Conservation (phyloP, 2,797 vertebrate species). For the Eupleurogrammus muticus region DNA sequence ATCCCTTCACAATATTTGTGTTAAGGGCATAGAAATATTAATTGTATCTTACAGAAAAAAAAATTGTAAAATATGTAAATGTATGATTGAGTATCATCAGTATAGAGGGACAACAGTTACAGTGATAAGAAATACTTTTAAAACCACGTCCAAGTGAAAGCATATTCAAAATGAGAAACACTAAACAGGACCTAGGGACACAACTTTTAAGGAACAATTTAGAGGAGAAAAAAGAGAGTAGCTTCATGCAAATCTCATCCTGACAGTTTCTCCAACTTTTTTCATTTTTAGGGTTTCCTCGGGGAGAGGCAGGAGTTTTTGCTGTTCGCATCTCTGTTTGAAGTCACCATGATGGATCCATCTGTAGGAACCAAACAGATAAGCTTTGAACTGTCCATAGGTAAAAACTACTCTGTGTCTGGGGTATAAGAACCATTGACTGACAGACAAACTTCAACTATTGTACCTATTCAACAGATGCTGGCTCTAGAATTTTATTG, state of each 20-base stretch:
- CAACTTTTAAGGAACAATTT: too few relatives aligned
- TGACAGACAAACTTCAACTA: too few relatives aligned
- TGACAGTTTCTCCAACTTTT: not conserved
- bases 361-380: conserved; percentile 84
- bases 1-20: not conserved
- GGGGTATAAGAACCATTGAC: not conserved
- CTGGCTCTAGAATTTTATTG: not conserved
- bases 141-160: not conserved
- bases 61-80: not conserved
- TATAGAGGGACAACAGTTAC: too few relatives aligned
- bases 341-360: conserved; percentile 93
- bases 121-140: not conserved
- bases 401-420: conserved; percentile 68
- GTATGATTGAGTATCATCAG: conserved; percentile 8
- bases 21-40: not conserved
- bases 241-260: not conserved
- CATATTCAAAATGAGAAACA: not conserved
- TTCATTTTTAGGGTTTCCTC: conserved; percentile 81
- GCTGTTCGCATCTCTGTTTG: conserved; percentile 92
- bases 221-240: not conserved
- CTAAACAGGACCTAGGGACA: not conserved
- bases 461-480: too few relatives aligned
- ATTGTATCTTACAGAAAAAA: not conserved
- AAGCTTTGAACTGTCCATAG: conserved; percentile 93
- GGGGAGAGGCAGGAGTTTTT: conserved; percentile 91